A percentile compares a stretch with the other conserved stretches of the same genome.
These are phyloP conservation scores for Myotis yumanensis DNA, from an alignment of 2,113 vertebrate species.

Conservation along the genomic window DNA sequence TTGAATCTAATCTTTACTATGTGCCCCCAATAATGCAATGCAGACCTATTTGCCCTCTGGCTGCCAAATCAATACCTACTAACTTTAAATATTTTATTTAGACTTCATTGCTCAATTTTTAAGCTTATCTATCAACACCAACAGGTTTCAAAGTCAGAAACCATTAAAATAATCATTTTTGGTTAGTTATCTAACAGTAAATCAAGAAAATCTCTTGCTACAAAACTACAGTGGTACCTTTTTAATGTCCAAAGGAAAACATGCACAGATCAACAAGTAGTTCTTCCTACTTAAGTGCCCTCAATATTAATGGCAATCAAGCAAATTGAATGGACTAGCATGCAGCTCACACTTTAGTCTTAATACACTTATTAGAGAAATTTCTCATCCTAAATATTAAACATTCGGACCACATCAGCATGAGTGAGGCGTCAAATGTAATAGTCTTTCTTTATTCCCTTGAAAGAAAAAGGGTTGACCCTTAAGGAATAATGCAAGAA, in stretches of 20 bases:
- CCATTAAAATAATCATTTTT: conserved; percentile 9
- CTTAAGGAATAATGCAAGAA: not conserved
- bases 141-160: conserved; percentile 33
- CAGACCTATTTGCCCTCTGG: conserved; percentile 2
- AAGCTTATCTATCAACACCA: conserved; percentile 34
- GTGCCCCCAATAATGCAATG: not conserved
- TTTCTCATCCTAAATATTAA: conserved; percentile 68
- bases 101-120: not conserved
- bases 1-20: not conserved
- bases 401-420: conserved; percentile 46
- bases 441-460: conserved; percentile 65
- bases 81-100: conserved; percentile 56
- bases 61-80: conserved; percentile 28
- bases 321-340: conserved; percentile 53
- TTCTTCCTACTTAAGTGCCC: conserved; percentile 58
- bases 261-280: conserved; percentile 8
- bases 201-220: conserved; percentile 9
- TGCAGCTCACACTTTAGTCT: conserved; percentile 68
- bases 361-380: conserved; percentile 74
- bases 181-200: conserved; percentile 1
- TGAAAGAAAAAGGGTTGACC: not conserved
- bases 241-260: conserved; percentile 72
- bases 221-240: conserved; percentile 45
- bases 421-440: conserved; percentile 19
- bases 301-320: conserved; percentile 61